A percentile compares a stretch with the other conserved stretches of the same genome.
Evolutionary conservation across 2,888 invertebrate species (phyloP).

Genomic region (Eristalis intricaria): DNA sequence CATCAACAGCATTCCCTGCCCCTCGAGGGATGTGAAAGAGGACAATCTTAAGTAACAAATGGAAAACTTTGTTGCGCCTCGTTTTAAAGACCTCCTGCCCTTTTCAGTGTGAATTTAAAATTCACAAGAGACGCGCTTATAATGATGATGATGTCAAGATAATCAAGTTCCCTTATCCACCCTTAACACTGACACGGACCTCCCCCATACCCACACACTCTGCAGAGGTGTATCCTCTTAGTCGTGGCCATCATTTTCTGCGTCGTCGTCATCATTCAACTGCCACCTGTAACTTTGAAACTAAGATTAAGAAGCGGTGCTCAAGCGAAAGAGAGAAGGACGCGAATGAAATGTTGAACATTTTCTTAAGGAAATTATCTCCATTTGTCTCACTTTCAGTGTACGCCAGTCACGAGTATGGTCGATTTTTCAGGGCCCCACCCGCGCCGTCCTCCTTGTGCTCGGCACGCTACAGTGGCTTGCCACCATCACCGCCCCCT

Average conservation of each 20-base stretch:
- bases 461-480: background rate
- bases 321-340: slow-evolving; percentile 4
- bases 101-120: slow-evolving; percentile 41
- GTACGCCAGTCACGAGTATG: background rate
- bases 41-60: background rate
- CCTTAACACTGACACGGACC: background rate
- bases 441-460: background rate
- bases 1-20: slow-evolving; percentile 2
- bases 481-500: background rate
- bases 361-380: slow-evolving; percentile 19
- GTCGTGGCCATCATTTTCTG: background rate
- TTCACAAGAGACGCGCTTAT: slow-evolving; percentile 48
- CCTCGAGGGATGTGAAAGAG: slow-evolving; percentile 10
- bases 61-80: slow-evolving; percentile 13
- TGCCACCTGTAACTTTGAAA: slow-evolving; percentile 62
- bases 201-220: background rate
- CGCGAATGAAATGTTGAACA: slow-evolving; percentile 43
- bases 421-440: background rate
- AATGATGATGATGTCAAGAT: slow-evolving; percentile 66
- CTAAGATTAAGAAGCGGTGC: slow-evolving; percentile 21
- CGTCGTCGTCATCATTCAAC: slow-evolving; percentile 14
- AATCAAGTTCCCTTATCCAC: slow-evolving; percentile 58
- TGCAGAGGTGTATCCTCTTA: background rate
- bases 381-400: background rate
- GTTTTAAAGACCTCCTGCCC: background rate